Percentiles rank a stretch among this genome's conserved stretches.
These are phyloP conservation scores for Cottoperca gobio DNA, from an alignment of 2,797 vertebrate genomes.

Conservation along the genomic window DNA sequence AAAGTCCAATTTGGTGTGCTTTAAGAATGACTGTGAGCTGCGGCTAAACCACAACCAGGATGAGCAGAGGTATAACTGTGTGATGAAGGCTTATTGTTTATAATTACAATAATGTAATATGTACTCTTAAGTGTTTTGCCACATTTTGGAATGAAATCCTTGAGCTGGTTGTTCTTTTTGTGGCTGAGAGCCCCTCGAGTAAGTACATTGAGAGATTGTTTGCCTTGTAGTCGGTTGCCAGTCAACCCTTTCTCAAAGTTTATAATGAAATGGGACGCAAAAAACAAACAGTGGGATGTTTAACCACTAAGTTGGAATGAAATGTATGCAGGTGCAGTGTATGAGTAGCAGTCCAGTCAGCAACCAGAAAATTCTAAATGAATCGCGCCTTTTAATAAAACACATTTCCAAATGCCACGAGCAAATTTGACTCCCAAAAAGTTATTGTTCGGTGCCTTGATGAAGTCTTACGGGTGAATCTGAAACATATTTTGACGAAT, in stretches of 20 bases:
- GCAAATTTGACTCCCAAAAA: constrained; percentile 38
- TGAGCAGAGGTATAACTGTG: not conserved
- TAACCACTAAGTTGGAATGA: constrained; percentile 40
- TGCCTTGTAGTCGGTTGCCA: constrained; percentile 22
- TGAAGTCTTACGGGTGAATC: constrained; percentile 14
- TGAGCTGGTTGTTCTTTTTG: constrained; percentile 8
- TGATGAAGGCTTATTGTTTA: not conserved
- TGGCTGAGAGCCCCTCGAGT: constrained; percentile 15
- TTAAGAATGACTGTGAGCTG: not conserved
- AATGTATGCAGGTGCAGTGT: constrained; percentile 37
- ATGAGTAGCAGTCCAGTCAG: constrained; percentile 48
- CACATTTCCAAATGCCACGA: constrained; percentile 49
- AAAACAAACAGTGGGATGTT: constrained; percentile 33
- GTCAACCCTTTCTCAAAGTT: constrained; percentile 16
- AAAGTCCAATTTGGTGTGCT: not conserved
- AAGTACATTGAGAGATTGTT: constrained; percentile 30
- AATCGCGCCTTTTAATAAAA: constrained; percentile 57
- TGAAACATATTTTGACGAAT: constrained; percentile 34
- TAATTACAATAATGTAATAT: not conserved
- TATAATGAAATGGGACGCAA: constrained; percentile 31
- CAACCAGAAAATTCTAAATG: constrained; percentile 61
- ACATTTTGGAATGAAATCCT: constrained; percentile 3
- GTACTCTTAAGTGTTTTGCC: not conserved
- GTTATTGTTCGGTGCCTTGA: constrained; percentile 34
- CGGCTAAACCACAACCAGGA: not conserved